Evolutionary conservation across 1,140 invertebrate species (phyloP), one percentile per base, ranked within the genome.

Genomic region (Chionoecetes opilio): DNA sequence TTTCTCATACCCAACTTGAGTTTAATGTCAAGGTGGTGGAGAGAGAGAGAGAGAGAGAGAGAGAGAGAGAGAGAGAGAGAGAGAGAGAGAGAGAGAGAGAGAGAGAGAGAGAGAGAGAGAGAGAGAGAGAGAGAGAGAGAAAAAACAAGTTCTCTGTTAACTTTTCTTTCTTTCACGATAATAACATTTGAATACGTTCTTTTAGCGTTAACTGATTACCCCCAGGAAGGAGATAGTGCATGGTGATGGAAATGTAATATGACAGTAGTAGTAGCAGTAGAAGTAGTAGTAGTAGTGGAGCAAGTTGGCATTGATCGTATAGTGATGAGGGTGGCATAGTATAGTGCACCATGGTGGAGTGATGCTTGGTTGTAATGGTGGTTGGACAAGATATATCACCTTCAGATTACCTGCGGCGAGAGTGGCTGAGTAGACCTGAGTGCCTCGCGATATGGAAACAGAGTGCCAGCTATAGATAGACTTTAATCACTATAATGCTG

Each of bases 101-200:
- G 38, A 63, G 21, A 63, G 53, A 63, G 21, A 63, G 21, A 63
- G 21, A 63, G 21, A 63, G 21, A 63, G 21, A 63, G 53, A 63
- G 9, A 21, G 53, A 63, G 63, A 75, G n/a, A 75, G 63, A 75
- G n/a, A n/a, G n/a, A 75, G n/a, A n/a, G n/a, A 75, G 63, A 75
- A 21, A 75, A 75, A 21, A n/a, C 5, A 75, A 21, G 21, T 11
- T n/a, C 26, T 75, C 63, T 1, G 26, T 75, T n/a, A 75, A 75
- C 63, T 75, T 26, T 1, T 26, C 26, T 75, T 75, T n/a, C 63
- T 75, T 75, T 75, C 63, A 75, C 5, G 63, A n/a, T 75, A 75
- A 75, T 75, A 26, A n/a, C n/a, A 75, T n/a, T 75, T 75, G n/a
- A 75, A n/a, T 75, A 75, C 63, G n/a, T n/a, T 75, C 63, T n/a